Evolutionary conservation across 2,888 invertebrate species (phyloP), one percentile per base, ranked within the genome.

Genomic region (Druceiella hillmani): DNA sequence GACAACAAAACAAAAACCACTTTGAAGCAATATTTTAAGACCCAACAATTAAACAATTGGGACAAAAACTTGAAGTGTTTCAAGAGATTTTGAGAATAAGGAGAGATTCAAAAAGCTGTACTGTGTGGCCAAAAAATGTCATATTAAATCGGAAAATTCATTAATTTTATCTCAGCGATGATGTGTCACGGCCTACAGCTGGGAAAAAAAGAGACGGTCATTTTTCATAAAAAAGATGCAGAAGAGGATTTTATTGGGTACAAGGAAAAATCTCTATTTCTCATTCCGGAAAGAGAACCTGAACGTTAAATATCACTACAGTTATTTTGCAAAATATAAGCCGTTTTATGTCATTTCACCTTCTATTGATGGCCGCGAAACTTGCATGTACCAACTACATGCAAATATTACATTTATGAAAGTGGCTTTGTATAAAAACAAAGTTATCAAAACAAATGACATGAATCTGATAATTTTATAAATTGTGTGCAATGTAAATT

Each of bases 401-500:
- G 36, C 26, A 15, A 40, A 40, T 14, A 28, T 34, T 34, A n/a
- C 22, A 29, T 39, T 16, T 25, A 34, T 34, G 29, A 25, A 11
- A 17, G 15, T 12, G 27, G 17, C n/a, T 34, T 29, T 39, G 29
- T 28, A 39, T 22, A 40, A 36, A 40, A 40, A 40, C 25, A 36
- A 32, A 20, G 31, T 36, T 17, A 36, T 32, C 9, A 14, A 27
- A 24, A 32, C 31, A 24, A 20, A 36, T 27, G 33, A 40, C 27
- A 36, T 36, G 31, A 40, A 40, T 12, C 17, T 26, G 25, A 35
- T 30, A 22, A 35, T 40, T 22, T 16, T 7, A 20, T 10, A 16
- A 33, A 39, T 13, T 15, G 34, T 32, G 29, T 29, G 34, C 34
- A 13, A 29, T 27, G 13, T 29, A 29, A 14, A 15, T n/a, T 27